Percentiles rank a stretch among this genome's conserved stretches.
phyloP scores from a whole-genome alignment of 2,888 invertebrate species.

The Aradus depressus region DNA sequence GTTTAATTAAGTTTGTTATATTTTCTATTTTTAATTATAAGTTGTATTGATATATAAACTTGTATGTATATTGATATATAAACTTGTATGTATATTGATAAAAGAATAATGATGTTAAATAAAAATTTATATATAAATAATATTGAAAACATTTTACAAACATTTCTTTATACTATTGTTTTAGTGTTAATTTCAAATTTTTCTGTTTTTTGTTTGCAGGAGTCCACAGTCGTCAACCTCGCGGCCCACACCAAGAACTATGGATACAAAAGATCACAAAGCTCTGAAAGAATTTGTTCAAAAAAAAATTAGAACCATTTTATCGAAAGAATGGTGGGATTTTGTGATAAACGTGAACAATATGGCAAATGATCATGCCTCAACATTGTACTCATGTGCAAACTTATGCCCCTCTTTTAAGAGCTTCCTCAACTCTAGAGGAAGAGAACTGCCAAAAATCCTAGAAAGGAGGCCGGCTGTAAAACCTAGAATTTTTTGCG shows the following conservation, averaged over 20 bases:
- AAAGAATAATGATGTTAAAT: no score
- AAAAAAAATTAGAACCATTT: slow-evolving; percentile 7
- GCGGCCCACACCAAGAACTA: no score
- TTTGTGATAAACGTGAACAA: slow-evolving; percentile 11
- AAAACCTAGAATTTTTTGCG: slow-evolving; percentile 14
- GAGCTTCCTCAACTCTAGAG: slow-evolving; percentile 8
- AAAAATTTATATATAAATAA: background rate
- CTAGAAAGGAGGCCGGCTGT: slow-evolving; percentile 6
- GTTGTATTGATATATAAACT: no score
- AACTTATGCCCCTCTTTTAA: slow-evolving; percentile 11
- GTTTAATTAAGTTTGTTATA: no score
- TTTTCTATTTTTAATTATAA: no score
- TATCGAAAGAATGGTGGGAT: slow-evolving; percentile 15
- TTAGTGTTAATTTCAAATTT: background rate
- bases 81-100: no score
- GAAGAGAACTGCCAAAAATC: slow-evolving; percentile 5
- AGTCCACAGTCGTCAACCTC: slow-evolving; percentile 6
- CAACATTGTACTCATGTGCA: slow-evolving; percentile 8
- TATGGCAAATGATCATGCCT: slow-evolving; percentile 13
- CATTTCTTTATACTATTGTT: background rate
- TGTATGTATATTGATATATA: no score
- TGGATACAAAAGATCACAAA: background rate
- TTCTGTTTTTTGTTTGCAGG: slow-evolving; percentile 3
- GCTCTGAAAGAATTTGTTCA: slow-evolving; percentile 5
- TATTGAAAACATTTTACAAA: background rate